A percentile compares a stretch with the other conserved stretches of the same genome.
These are phyloP conservation scores for Lasioglossum oenotherae DNA, from an alignment of 2,888 invertebrate species.

Conservation along the genomic window DNA sequence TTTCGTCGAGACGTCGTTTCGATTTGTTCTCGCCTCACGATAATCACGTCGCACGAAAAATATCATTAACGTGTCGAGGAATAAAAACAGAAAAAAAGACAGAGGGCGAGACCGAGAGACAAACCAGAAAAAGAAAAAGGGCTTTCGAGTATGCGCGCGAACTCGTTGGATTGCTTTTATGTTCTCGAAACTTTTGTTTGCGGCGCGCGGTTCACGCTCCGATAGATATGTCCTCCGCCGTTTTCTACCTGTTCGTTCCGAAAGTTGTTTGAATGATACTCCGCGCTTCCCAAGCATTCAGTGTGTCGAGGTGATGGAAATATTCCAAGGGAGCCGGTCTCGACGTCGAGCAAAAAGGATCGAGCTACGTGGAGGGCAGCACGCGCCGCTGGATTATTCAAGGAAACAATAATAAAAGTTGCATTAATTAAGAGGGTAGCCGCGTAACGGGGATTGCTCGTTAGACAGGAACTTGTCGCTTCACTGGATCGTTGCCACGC, in stretches of 20 bases:
- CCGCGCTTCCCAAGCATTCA: constrained; percentile 65
- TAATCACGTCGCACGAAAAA: constrained; percentile 46
- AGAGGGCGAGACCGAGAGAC: neutral
- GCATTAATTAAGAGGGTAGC: constrained; percentile 81
- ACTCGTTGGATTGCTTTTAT: constrained; percentile 67
- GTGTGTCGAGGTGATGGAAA: constrained; percentile 64
- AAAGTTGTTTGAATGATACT: constrained; percentile 74
- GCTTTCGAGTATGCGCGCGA: constrained; percentile 45
- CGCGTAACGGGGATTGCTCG: constrained; percentile 70
- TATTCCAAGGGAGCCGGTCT: constrained; percentile 63
- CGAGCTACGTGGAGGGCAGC: constrained; percentile 64
- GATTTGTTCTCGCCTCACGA: constrained; percentile 16
- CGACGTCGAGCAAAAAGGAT: constrained; percentile 58
- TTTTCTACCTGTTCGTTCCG: constrained; percentile 72
- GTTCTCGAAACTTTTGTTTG: constrained; percentile 68
- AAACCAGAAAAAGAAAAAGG: constrained; percentile 47
- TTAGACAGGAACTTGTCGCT: constrained; percentile 74
- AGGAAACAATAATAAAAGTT: constrained; percentile 82
- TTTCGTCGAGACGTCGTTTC: constrained; percentile 8
- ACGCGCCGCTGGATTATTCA: constrained; percentile 75
- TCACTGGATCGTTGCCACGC: constrained; percentile 67
- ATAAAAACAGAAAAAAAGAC: neutral
- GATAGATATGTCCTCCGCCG: constrained; percentile 69
- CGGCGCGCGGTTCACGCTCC: constrained; percentile 66
- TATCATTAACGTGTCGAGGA: constrained; percentile 50